These are phyloP conservation scores for Falco biarmicus DNA, from an alignment of 2,797 vertebrate species.

Conservation along the genomic window DNA sequence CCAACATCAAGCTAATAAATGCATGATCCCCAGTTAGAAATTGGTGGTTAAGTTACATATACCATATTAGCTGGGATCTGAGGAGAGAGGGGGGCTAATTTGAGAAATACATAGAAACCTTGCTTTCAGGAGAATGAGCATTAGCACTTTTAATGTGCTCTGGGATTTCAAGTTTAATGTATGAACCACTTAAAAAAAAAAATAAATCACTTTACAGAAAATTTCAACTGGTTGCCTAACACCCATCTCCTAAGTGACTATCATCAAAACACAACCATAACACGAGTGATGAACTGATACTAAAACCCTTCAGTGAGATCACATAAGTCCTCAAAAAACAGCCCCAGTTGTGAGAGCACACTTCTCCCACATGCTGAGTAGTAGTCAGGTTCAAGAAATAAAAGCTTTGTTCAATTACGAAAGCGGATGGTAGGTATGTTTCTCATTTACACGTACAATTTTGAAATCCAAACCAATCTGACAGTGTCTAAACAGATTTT, in stretches of 20 bases:
- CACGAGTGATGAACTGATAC: slow-evolving; percentile 51
- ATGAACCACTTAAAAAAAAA: slow-evolving; percentile 31
- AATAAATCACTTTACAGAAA: slow-evolving; percentile 57
- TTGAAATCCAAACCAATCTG: slow-evolving; percentile 46
- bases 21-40: not conserved
- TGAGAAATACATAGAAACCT: slow-evolving; percentile 11
- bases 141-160: slow-evolving; percentile 50
- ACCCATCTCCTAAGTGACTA: slow-evolving; percentile 66
- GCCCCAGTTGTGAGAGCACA: slow-evolving; percentile 37
- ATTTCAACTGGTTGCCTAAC: slow-evolving; percentile 68
- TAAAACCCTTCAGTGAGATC: slow-evolving; percentile 61
- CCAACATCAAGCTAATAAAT: slow-evolving; percentile 22
- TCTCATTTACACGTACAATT: slow-evolving; percentile 56
- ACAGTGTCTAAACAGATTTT: slow-evolving; percentile 17
- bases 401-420: slow-evolving; percentile 52
- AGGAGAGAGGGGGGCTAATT: not conserved
- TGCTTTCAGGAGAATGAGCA: slow-evolving; percentile 23
- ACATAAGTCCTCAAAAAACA: slow-evolving; percentile 54
- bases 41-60: not conserved
- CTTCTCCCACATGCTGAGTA: slow-evolving; percentile 34
- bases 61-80: not conserved
- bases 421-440: not conserved
- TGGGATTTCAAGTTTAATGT: slow-evolving; percentile 60
- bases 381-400: slow-evolving; percentile 38
- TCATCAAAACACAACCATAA: slow-evolving; percentile 67